Percentiles rank a stretch among this genome's conserved stretches.
phyloP scores from a whole-genome alignment of 2,888 invertebrate species.

The Anoplius nigerrimus region DNA sequence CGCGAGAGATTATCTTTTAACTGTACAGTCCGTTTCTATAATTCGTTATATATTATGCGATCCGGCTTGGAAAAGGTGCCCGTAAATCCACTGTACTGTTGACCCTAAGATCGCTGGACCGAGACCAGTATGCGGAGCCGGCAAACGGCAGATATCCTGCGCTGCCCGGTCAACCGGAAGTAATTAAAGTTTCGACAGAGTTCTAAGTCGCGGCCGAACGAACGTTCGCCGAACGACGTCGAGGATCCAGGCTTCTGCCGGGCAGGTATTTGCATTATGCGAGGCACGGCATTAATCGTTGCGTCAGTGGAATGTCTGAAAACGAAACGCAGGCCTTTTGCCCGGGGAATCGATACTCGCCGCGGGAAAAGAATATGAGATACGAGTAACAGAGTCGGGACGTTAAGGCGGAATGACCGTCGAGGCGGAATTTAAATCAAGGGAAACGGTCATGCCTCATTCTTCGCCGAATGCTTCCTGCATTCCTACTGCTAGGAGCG shows the following conservation, averaged over 20 bases:
- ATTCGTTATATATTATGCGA: slow-evolving; percentile 64
- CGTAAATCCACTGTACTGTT: slow-evolving; percentile 68
- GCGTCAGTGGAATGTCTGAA: too few species aligned
- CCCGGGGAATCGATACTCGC: too few species aligned
- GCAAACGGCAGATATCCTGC: slow-evolving; percentile 50
- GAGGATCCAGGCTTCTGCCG: neutral
- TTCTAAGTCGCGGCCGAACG: slow-evolving; percentile 22
- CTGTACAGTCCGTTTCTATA: slow-evolving; percentile 53
- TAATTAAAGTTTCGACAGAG: slow-evolving; percentile 60
- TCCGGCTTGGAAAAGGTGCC: slow-evolving; percentile 53
- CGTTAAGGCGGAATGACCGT: too few species aligned
- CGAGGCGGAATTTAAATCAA: too few species aligned
- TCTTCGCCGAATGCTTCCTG: too few species aligned
- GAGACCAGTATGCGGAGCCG: slow-evolving; percentile 62
- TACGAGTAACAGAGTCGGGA: too few species aligned
- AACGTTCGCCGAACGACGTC: slow-evolving; percentile 15
- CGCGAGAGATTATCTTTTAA: slow-evolving; percentile 5
- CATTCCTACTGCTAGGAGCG: too few species aligned
- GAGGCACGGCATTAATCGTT: slow-evolving; percentile 1
- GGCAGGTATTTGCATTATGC: slow-evolving; percentile 22
- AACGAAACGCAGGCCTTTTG: too few species aligned
- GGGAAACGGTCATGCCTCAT: too few species aligned
- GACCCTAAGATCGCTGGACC: slow-evolving; percentile 69
- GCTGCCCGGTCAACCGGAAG: slow-evolving; percentile 63
- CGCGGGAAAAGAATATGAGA: too few species aligned